Evolutionary conservation across 2,888 invertebrate genomes (phyloP), one percentile per base, ranked within the genome.

Genomic region (Germaria angustata): DNA sequence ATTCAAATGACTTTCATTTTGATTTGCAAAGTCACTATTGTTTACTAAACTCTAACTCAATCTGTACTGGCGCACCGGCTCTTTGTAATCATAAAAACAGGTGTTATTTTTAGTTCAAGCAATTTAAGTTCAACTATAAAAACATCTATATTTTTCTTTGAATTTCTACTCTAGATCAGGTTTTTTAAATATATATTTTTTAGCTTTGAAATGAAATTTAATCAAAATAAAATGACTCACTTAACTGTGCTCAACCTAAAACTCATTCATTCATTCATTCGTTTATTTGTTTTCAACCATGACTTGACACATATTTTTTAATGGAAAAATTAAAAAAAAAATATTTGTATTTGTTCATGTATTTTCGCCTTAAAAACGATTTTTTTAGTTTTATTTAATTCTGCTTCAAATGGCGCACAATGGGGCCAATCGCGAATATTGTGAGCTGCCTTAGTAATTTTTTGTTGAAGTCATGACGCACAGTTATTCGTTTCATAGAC

Each of bases 221-320:
- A 66, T 41, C 15, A 51, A 66, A 66, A 57, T 57, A 15, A 13
- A 76, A 39, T 77, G 76, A 68, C 59, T 77, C 76, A 77, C 68
- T 68, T n/a, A 68, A 57, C 36, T 17, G 28, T 22, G 39, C 32
- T 51, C 15, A 51, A 22, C 17, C 11, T 20, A 66, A 76, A 39
- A 39, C 49, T n/a, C 39, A 55, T 53, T 69, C 75, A 65, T 73
- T 73, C 53, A 73, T 65, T 32, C 13, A 55, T 46, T 36, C n/a
- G 36, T 36, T 49, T 73, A 32, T 32, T 44, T 73, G 17, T 36
- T 46, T 75, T 44, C 34, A 65, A 44, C 34, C 22, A 46, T 65
- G 65, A 65, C 75, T 77, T 77, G 77, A 69, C 69, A 77, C 44
- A 77, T 69, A 77, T 77, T 77, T 77, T 69, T 32, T 44, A 66